These are phyloP conservation scores for Aricia agestis DNA, from an alignment of 1,140 invertebrate genomes.

Conservation along the genomic window DNA sequence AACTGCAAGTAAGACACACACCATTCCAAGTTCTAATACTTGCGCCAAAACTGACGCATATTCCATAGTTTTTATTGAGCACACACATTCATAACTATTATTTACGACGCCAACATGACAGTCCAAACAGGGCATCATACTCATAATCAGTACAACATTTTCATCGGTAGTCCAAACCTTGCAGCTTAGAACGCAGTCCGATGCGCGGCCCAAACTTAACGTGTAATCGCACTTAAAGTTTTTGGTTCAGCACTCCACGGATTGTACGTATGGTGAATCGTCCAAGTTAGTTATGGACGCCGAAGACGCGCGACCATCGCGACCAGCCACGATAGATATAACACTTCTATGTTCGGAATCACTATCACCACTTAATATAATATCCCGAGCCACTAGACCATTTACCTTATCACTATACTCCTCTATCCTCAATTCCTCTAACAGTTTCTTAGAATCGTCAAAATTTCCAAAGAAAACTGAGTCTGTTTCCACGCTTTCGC, in stretches of 20 bases:
- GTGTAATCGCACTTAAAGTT: background rate
- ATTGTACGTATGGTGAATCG: conserved; percentile 55
- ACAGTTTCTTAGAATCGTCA: conserved; percentile 68
- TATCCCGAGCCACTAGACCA: conserved; percentile 65
- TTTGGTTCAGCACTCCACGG: conserved; percentile 51
- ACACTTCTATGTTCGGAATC: conserved; percentile 70
- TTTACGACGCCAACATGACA: no score
- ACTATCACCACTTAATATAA: conserved; percentile 66
- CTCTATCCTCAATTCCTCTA: conserved; percentile 52
- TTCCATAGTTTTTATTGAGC: no score
- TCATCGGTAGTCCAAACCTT: no score
- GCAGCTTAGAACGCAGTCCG: no score
- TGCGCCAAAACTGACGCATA: no score
- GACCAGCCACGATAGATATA: conserved; percentile 62
- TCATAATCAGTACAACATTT: no score
- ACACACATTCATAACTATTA: no score
- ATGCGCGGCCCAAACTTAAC: no score
- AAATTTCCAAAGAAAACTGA: conserved; percentile 87
- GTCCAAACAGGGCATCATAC: no score
- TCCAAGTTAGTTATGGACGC: conserved; percentile 53
- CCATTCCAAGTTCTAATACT: no score
- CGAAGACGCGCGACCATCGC: conserved; percentile 52
- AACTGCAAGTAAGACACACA: no score
- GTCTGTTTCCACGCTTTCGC: conserved; percentile 89
- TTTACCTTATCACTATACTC: conserved; percentile 38